These are phyloP conservation scores for Otus sunia DNA, from an alignment of 2,113 vertebrate species.

Conservation along the genomic window DNA sequence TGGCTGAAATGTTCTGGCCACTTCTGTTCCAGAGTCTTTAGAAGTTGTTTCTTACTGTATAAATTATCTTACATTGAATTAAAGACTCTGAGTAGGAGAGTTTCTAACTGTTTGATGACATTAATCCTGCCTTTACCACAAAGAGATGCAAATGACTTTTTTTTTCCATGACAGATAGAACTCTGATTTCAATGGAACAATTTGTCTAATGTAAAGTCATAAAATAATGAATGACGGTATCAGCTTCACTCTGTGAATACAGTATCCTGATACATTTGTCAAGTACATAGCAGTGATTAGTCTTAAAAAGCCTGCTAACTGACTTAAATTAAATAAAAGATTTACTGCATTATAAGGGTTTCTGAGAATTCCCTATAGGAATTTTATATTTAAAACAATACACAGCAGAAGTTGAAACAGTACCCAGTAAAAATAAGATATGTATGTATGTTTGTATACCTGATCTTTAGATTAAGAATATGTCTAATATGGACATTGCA, in stretches of 20 bases:
- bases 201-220: neutral
- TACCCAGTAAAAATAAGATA: neutral
- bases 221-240: neutral
- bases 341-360: neutral
- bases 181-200: neutral
- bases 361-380: neutral
- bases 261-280: neutral
- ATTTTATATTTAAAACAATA: neutral
- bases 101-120: neutral
- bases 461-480: neutral
- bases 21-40: neutral
- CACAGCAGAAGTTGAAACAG: neutral
- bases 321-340: neutral
- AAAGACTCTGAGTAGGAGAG: neutral
- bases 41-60: neutral
- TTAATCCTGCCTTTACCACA: neutral
- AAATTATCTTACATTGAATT: neutral
- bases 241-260: neutral
- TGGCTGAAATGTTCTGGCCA: neutral
- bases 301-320: neutral
- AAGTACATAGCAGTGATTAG: neutral
- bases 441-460: neutral
- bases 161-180: neutral
- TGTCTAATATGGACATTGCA: neutral
- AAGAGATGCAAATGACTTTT: neutral